Evolutionary conservation across 2,797 vertebrate species (phyloP), one percentile per base, ranked within the genome.

Genomic region (Chelidonichthys spinosus): DNA sequence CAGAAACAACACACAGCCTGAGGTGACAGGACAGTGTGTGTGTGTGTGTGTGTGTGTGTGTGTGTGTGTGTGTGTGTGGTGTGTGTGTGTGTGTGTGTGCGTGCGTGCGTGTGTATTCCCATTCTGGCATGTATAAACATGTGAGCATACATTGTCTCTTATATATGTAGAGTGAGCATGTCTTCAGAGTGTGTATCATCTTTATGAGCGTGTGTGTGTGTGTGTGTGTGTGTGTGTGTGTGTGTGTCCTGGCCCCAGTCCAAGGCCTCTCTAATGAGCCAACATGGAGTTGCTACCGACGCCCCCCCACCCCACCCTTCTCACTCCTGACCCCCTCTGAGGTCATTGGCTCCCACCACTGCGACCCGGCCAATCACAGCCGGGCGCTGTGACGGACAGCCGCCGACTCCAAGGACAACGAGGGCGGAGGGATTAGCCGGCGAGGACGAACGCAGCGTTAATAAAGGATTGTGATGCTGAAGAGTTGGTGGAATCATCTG

Each of bases 201-300:
- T 25, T n/a, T 50, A 9, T 13, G 69, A 55, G 53, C 67, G 33
- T 55, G 49, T 72, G 44, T 54, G 43, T 72, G 44, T 79, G 39
- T 80, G 50, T 50, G 42, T 58, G 66, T 64, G 62, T 65, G 73
- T 50, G 42, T 49, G 66, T 63, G 61, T 72, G 69, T 69, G 64
- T 65, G 69, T 74, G 69, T 64, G 59, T 76, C 49, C 83, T 93
- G 92, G 94, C 91, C n/a, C 2, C 52, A 56, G 78, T 91, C 93
- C 93, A 93, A 92, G 88, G 86, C 87, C 69, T 69, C 65, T 86
- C 88, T 93, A 93, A 93, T 81, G 81, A 93, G 93, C 94, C 91
- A 92, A 87, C 89, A 85, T 83, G 84, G 89, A 89, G 76, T 33
- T 54, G 32, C 33, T 52, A 52, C 50, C 32, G 4, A 11, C 25